phyloP scores from a whole-genome alignment of 92 coral and sea anemone species.

The Zoanthus solanderi region DNA sequence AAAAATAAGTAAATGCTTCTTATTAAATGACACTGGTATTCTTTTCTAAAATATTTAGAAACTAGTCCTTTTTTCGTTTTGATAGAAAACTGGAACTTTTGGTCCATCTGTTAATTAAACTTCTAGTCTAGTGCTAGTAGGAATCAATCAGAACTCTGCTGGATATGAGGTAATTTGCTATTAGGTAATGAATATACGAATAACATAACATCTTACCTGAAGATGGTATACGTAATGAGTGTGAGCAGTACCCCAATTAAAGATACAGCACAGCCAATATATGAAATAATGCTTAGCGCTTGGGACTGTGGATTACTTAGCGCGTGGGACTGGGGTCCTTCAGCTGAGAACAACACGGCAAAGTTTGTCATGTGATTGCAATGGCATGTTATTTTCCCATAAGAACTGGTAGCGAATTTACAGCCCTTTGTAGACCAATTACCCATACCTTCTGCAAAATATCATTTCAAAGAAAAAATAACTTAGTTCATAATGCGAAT shows the following conservation, averaged over 20 bases:
- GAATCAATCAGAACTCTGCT: too few species aligned
- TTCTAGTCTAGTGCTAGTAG: too few species aligned
- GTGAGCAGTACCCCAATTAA: constrained; percentile 79
- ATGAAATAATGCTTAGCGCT: constrained; percentile 77
- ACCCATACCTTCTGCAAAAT: constrained; percentile 14
- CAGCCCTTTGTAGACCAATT: constrained; percentile 57
- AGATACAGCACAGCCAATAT: constrained; percentile 92
- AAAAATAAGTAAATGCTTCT: too few species aligned
- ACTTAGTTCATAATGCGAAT: background rate
- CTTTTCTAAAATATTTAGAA: too few species aligned
- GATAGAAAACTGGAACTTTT: too few species aligned
- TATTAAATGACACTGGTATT: too few species aligned
- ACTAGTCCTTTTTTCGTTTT: too few species aligned
- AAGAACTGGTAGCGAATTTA: constrained; percentile 5
- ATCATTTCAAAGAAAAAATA: background rate
- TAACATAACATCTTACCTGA: constrained; percentile 30
- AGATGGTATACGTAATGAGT: constrained; percentile 82
- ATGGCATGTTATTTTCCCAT: constrained; percentile 58
- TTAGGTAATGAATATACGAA: too few species aligned
- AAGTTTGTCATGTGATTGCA: constrained; percentile 65
- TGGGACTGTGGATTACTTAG: constrained; percentile 48
- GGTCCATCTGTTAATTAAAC: too few species aligned
- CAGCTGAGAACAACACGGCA: constrained; percentile 44
- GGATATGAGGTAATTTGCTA: too few species aligned
- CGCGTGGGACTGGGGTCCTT: constrained; percentile 21